Evolutionary conservation across 2,113 vertebrate species (phyloP).

Genomic region (Platycercus adscitus): DNA sequence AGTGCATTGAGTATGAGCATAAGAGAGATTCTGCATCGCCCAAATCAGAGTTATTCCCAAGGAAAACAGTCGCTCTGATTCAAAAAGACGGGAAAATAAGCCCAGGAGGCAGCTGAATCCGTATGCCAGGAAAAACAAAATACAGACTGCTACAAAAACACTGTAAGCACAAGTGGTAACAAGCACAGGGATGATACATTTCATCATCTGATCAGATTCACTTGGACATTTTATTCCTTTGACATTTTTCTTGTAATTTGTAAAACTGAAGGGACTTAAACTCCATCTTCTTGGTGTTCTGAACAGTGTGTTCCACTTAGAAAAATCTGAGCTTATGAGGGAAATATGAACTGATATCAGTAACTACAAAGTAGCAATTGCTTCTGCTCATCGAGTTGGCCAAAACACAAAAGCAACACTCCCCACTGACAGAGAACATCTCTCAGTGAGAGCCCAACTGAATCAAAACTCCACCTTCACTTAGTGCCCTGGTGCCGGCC

Average conservation of each 20-base stretch:
- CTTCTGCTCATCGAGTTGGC: neutral
- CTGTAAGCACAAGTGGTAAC: neutral
- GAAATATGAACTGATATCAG: neutral
- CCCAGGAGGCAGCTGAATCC: neutral
- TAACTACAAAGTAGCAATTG: neutral
- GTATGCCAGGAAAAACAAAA: neutral
- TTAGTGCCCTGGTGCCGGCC: neutral
- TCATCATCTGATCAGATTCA: neutral
- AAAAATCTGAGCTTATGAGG: neutral
- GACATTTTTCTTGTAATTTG: constrained; percentile 13
- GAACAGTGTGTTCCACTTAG: constrained; percentile 6
- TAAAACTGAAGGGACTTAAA: neutral
- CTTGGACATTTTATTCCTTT: neutral
- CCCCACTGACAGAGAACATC: neutral
- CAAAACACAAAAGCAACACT: neutral
- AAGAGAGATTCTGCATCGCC: neutral
- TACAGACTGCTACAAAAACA: neutral
- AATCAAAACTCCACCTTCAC: neutral
- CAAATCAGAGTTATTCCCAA: neutral
- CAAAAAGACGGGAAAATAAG: neutral
- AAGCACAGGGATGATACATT: neutral
- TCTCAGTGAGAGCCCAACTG: neutral
- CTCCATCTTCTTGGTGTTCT: neutral
- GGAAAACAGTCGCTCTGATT: neutral
- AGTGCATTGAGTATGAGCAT: neutral